Evolutionary conservation across 2,888 invertebrate genomes (phyloP).

Genomic region (Cosmopolites sordidus): DNA sequence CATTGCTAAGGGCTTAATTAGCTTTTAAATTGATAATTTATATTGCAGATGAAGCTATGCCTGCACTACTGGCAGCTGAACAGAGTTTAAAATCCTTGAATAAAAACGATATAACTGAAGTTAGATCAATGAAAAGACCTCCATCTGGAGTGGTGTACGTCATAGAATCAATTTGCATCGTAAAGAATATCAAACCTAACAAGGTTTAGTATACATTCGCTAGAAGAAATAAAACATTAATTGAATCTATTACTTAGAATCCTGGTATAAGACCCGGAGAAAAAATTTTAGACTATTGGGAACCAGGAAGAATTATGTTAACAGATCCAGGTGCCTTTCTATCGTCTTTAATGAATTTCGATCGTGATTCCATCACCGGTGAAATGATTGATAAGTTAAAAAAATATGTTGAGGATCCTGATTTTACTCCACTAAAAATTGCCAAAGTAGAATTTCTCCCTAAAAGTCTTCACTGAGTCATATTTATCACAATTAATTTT

Average conservation of each 20-base stretch:
- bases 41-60: conserved; percentile 70
- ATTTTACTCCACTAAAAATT: conserved; percentile 77
- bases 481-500: conserved; percentile 9
- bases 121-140: conserved; percentile 91
- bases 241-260: conserved; percentile 49
- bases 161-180: conserved; percentile 80
- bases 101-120: conserved; percentile 83
- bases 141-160: conserved; percentile 78
- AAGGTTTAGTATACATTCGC: conserved; percentile 50
- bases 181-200: conserved; percentile 71
- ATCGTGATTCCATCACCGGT: conserved; percentile 79
- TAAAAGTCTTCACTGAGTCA: no score
- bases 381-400: conserved; percentile 78
- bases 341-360: conserved; percentile 76
- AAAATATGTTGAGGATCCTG: conserved; percentile 69
- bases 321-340: conserved; percentile 81
- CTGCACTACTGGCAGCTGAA: conserved; percentile 81
- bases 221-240: no score
- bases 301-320: conserved; percentile 75
- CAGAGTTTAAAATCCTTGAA: conserved; percentile 85
- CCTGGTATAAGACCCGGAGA: conserved; percentile 67
- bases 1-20: no score
- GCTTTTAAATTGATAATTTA: no score
- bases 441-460: conserved; percentile 56
- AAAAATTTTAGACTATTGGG: conserved; percentile 87